Conservation (phyloP, 2,113 vertebrate species). For the Urocitellus parryii region DNA sequence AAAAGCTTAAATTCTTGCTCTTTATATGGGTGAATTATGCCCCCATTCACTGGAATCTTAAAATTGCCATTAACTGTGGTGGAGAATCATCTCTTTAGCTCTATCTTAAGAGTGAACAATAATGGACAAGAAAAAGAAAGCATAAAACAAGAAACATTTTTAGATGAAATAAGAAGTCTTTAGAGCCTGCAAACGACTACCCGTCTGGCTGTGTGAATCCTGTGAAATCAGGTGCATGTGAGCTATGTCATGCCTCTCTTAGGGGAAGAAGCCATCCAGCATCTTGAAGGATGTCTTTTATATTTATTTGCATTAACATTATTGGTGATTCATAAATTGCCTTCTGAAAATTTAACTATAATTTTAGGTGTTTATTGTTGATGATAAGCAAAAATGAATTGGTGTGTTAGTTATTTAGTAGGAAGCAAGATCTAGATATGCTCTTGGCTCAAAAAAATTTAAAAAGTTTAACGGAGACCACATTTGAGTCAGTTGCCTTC, state of each 20-base stretch:
- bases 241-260: neutral
- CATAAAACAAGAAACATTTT: slow-evolving; percentile 6
- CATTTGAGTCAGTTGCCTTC: neutral
- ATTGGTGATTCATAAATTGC: slow-evolving; percentile 29
- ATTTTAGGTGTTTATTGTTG: slow-evolving; percentile 16
- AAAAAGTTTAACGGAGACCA: neutral
- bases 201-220: neutral
- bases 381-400: neutral
- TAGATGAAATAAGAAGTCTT: slow-evolving; percentile 4
- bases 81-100: neutral
- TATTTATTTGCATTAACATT: slow-evolving; percentile 39
- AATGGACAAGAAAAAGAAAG: neutral
- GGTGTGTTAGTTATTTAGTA: neutral
- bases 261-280: neutral
- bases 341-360: slow-evolving; percentile 40
- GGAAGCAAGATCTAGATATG: neutral
- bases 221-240: neutral
- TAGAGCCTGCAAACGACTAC: neutral
- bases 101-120: neutral
- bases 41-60: slow-evolving; percentile 35
- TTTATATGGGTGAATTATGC: slow-evolving; percentile 44
- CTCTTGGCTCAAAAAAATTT: neutral
- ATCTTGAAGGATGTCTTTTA: neutral
- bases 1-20: slow-evolving; percentile 4
- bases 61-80: neutral